Percentiles rank a stretch among this genome's conserved stretches.
Evolutionary conservation across 1,140 invertebrate genomes (phyloP).

Genomic region (Bombus confusus): DNA sequence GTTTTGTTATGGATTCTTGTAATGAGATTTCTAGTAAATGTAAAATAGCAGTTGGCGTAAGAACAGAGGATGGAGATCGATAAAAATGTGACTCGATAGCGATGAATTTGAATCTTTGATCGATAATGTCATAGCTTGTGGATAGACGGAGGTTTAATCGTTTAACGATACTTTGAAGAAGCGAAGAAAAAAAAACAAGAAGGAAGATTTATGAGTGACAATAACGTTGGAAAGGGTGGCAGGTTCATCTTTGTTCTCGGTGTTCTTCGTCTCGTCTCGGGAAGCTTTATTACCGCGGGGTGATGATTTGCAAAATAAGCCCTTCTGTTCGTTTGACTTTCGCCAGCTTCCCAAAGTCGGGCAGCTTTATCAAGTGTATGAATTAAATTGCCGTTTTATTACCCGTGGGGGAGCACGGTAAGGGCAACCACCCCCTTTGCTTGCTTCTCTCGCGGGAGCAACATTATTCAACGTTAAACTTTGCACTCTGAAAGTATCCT

Average conservation of each 20-base stretch:
- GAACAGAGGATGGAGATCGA: background rate
- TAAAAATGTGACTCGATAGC: background rate
- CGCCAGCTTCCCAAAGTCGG: constrained; percentile 62
- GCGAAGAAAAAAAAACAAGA: too few relatives aligned
- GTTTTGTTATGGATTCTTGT: too few relatives aligned
- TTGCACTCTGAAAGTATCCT: constrained; percentile 22
- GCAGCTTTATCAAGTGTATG: constrained; percentile 80
- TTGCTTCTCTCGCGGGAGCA: constrained; percentile 26
- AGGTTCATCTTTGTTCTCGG: constrained; percentile 42
- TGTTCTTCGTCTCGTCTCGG: constrained; percentile 36
- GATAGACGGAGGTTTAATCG: background rate
- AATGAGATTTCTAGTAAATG: too few relatives aligned
- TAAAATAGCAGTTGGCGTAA: too few relatives aligned
- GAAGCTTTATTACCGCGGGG: constrained; percentile 66
- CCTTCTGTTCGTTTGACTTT: constrained; percentile 74
- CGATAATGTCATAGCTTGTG: background rate
- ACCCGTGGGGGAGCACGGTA: constrained; percentile 72
- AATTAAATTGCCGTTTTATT: constrained; percentile 83
- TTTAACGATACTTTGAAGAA: background rate
- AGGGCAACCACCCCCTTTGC: constrained; percentile 42
- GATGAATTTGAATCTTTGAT: background rate
- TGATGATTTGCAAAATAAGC: constrained; percentile 81
- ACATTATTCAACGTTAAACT: constrained; percentile 56
- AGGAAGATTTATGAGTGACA: constrained; percentile 15
- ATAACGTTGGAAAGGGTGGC: constrained; percentile 4